These are phyloP conservation scores for Melinopterus prodromus DNA, from an alignment of 2,888 invertebrate species.

Conservation along the genomic window DNA sequence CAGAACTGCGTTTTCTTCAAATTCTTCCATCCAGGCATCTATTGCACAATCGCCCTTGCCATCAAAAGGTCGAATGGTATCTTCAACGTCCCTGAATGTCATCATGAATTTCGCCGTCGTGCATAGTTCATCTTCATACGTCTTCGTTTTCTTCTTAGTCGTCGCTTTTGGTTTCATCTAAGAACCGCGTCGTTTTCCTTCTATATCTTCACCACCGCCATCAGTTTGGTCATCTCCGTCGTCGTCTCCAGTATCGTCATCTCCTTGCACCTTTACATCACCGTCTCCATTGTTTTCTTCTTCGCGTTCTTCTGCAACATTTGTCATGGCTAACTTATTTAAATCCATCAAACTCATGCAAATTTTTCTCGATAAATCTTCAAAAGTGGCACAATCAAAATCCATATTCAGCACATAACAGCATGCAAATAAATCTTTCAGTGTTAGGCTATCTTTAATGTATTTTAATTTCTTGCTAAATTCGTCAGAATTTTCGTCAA, in stretches of 20 bases:
- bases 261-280: neutral
- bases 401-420: neutral
- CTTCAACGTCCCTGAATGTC: constrained; percentile 35
- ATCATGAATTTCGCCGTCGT: constrained; percentile 37
- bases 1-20: neutral
- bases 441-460: constrained; percentile 6
- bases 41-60: neutral
- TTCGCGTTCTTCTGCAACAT: neutral
- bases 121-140: constrained; percentile 22
- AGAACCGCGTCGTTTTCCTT: neutral
- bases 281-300: neutral
- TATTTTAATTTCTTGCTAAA: neutral
- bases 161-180: neutral
- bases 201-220: no score
- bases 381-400: neutral
- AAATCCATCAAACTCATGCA: neutral
- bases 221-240: constrained; percentile 7
- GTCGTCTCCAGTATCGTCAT: neutral
- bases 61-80: constrained; percentile 28
- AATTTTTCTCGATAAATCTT: neutral
- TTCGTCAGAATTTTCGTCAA: neutral
- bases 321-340: neutral
- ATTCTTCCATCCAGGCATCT: constrained; percentile 5
- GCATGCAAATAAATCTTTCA: neutral
- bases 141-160: neutral